Evolutionary conservation across 37 sponge, comb jelly and placozoan species (phyloP).

Genomic region (Beroe ovata): DNA sequence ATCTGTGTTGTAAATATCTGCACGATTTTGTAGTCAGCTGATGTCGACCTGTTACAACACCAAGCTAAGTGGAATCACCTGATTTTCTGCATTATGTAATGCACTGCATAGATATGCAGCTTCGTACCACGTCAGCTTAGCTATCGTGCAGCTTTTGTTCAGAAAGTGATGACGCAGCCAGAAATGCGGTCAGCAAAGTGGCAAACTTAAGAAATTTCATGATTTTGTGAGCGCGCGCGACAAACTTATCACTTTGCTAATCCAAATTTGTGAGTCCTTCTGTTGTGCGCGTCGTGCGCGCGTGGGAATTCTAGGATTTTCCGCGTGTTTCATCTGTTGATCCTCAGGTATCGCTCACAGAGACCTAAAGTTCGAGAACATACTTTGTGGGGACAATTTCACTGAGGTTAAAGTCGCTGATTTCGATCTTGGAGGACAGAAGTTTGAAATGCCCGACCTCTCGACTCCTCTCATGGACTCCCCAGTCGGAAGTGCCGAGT

Average conservation of each 20-base stretch:
- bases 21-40: too few relatives aligned
- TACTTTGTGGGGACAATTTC: constrained; percentile 78
- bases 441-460: constrained; percentile 48
- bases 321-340: too few relatives aligned
- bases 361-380: constrained; percentile 88
- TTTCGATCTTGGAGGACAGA: constrained; percentile 82
- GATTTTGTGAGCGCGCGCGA: neutral
- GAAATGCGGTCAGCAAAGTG: too few relatives aligned
- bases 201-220: too few relatives aligned
- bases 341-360: constrained; percentile 80
- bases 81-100: neutral
- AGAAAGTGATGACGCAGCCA: neutral
- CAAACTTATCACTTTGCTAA: neutral
- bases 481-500: constrained; percentile 85
- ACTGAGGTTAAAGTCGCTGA: constrained; percentile 85
- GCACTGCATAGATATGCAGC: neutral
- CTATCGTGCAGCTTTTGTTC: neutral
- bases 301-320: too few relatives aligned
- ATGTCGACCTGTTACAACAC: neutral
- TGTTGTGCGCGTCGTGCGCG: neutral
- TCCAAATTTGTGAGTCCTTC: neutral
- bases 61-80: neutral
- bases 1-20: too few relatives aligned
- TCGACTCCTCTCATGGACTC: constrained; percentile 74
- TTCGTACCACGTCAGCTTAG: neutral